Base-by-base conservation (phyloP, 1,140 invertebrate species). In the Bombyx mori region DNA sequence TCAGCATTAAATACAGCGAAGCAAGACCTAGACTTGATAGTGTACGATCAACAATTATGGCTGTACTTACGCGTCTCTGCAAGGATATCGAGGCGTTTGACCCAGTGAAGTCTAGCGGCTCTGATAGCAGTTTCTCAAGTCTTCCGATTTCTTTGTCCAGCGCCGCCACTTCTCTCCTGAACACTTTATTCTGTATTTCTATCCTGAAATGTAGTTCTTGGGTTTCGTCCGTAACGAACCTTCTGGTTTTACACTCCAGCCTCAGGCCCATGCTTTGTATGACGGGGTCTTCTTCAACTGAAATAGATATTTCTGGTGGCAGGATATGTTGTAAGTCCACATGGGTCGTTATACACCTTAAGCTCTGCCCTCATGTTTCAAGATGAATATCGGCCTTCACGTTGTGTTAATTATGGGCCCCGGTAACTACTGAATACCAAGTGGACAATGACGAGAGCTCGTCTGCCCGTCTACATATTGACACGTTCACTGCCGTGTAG, bases 161-260 rank as follows among this genome's bases (percentile, higher is more conserved):
- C 58, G 93, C 92, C 42, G 92, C 90, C 52, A 97, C 91, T 80
- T 97, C 95, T 68, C 93, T 90, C 67, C 93, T 93, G 77, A 96
- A 97, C 3, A 96, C 95, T 65, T 93, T 91, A 79, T 98, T 97
- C 82, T 97, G 96, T 50, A 97, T 94, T 83, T 97, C 95, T 3
- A 96, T 94, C 53, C 96, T 90, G 81, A 95, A 96, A 66, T 94
- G 91, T 22, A 95, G 72, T 73, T 98, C 96, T 66, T 93, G 91
- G 48, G 89, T 91, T 69, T 94, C 93, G 60, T 94, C 92, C 6
- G 89, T 91, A 2, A 93, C 90, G 65, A 94, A 93, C 70, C 93
- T 87, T 62, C 96, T 89, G 0, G 96, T 97, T 66, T 97, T 97
- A 77, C 91, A 95, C 77, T 97, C 94, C 58, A 97, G 92, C 76